Conservation (phyloP, 2,113 vertebrate species). For the Osmerus mordax region DNA sequence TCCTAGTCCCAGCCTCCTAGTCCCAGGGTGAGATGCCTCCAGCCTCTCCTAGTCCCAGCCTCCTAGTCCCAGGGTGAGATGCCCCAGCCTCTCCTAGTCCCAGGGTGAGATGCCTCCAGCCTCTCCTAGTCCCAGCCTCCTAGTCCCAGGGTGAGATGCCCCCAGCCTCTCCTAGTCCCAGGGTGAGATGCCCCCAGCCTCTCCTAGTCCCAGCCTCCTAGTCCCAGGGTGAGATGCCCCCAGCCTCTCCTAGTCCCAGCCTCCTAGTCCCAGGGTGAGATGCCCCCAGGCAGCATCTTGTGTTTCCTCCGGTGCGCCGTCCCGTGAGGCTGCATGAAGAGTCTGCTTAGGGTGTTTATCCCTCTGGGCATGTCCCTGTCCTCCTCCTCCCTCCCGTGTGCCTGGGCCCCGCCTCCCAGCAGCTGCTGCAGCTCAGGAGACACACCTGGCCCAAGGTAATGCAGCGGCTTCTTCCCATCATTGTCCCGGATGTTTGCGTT, state of each 20-base stretch:
- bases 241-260: no score
- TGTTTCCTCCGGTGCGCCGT: conserved; percentile 72
- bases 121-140: no score
- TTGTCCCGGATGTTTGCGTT: conserved; percentile 81
- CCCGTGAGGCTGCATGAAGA: conserved; percentile 73
- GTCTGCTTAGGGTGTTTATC: conserved; percentile 80
- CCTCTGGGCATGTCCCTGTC: conserved; percentile 78
- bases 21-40: no score
- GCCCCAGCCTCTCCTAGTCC: no score
- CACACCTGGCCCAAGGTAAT: conserved; percentile 75
- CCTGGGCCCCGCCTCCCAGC: conserved; percentile 68
- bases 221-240: conserved; percentile 42
- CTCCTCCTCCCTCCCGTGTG: conserved; percentile 51
- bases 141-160: no score
- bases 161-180: no score
- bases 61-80: conserved; percentile 46
- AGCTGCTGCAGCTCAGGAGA: conserved; percentile 71
- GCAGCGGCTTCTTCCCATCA: conserved; percentile 84
- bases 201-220: conserved; percentile 15
- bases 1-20: no score
- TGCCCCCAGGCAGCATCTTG: conserved; percentile 39
- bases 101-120: conserved; percentile 14
- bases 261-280: conserved; percentile 48
- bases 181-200: no score
- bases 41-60: no score